Conservation (phyloP, 1,140 invertebrate species). For the Nasonia vitripennis region DNA sequence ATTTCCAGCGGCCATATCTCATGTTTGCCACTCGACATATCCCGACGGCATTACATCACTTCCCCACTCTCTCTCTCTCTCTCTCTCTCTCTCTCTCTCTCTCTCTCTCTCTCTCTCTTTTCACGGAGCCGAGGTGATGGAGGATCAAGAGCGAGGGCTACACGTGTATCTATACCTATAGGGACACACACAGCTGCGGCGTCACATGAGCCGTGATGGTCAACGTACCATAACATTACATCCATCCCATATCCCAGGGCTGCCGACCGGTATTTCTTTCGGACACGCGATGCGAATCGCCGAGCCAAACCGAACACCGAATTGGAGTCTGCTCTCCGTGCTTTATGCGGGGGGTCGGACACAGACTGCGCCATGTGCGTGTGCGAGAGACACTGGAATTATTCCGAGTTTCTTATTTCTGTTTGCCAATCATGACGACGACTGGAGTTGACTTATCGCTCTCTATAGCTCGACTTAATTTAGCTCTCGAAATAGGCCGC, state of each 20-base stretch:
- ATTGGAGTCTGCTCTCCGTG: background rate
- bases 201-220: conserved; percentile 66
- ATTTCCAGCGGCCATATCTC: background rate
- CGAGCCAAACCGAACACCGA: conserved; percentile 8
- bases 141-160: conserved; percentile 1
- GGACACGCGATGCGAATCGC: conserved; percentile 43
- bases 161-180: background rate
- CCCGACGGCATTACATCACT: background rate
- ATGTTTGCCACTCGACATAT: background rate
- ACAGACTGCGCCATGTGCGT: background rate
- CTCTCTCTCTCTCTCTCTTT: background rate
- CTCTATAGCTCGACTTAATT: too few species aligned
- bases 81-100: too few species aligned
- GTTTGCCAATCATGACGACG: background rate
- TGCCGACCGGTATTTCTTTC: conserved; percentile 48
- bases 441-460: too few species aligned
- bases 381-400: background rate
- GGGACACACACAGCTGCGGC: background rate
- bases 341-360: background rate
- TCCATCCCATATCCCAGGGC: conserved; percentile 58
- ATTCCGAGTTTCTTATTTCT: background rate
- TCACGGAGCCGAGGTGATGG: background rate
- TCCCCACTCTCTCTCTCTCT: background rate
- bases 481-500: background rate
- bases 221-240: conserved; percentile 71